These are phyloP conservation scores for Rhizoglyphus robini DNA, from an alignment of 1,140 invertebrate genomes.

Conservation along the genomic window DNA sequence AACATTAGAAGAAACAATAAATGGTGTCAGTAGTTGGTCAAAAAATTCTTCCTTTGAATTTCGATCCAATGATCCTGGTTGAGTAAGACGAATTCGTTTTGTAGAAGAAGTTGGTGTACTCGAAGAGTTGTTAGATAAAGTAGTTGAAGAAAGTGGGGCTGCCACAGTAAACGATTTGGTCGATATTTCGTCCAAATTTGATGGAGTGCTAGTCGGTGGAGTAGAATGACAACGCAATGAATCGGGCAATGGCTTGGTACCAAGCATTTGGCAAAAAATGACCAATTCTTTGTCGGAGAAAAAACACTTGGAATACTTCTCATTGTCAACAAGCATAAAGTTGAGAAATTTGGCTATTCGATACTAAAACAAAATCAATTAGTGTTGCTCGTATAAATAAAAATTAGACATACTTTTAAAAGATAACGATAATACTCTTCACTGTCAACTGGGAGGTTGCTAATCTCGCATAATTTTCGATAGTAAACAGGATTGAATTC, in stretches of 20 bases:
- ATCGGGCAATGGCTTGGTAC: constrained; percentile 1
- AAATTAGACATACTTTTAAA: constrained; percentile 1
- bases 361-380: background rate
- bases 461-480: background rate
- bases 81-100: constrained; percentile 11
- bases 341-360: background rate
- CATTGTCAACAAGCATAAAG: constrained; percentile 2
- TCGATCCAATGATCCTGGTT: background rate
- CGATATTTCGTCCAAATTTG: too few species aligned
- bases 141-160: background rate
- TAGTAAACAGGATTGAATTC: background rate
- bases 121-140: background rate
- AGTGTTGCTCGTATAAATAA: background rate
- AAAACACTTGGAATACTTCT: background rate
- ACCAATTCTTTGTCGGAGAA: background rate
- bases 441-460: background rate
- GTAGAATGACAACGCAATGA: constrained; percentile 3
- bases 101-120: background rate
- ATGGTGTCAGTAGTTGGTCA: constrained; percentile 12
- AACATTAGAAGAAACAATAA: background rate
- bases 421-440: constrained; percentile 14
- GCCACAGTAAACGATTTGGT: background rate
- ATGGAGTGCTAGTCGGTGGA: background rate
- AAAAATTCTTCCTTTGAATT: constrained; percentile 16
- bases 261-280: background rate